Percentiles rank a stretch among this genome's conserved stretches.
These are phyloP conservation scores for Platysteira castanea DNA, from an alignment of 2,113 vertebrate genomes.

Conservation along the genomic window DNA sequence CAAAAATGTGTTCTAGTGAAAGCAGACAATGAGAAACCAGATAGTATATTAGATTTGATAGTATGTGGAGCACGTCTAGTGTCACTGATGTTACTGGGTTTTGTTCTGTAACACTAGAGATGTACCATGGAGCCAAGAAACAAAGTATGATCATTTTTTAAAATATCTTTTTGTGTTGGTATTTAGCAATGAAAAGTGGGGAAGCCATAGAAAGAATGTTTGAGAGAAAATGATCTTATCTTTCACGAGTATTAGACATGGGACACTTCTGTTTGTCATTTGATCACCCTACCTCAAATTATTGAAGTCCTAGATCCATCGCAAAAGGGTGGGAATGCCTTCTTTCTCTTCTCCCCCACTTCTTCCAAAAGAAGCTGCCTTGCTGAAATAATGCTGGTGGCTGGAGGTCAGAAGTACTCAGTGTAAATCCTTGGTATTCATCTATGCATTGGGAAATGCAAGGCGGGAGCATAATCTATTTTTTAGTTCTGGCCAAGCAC, in stretches of 20 bases:
- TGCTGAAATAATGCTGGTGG: not conserved
- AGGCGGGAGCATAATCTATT: not conserved
- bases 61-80: fast-evolving
- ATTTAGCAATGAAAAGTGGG: not conserved
- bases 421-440: not conserved
- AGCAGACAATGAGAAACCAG: not conserved
- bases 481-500: not conserved
- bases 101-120: not conserved
- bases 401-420: not conserved
- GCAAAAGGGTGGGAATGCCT: not conserved
- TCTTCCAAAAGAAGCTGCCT: not conserved
- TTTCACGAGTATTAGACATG: not conserved
- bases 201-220: not conserved
- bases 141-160: fast-evolving
- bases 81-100: not conserved
- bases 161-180: not conserved
- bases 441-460: not conserved
- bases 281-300: not conserved
- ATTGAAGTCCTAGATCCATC: not conserved
- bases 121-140: not conserved
- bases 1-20: not conserved
- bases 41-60: not conserved
- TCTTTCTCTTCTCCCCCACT: not conserved
- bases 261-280: not conserved
- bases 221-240: not conserved